A percentile compares a stretch with the other conserved stretches of the same genome.
Conservation (phyloP, 2,888 invertebrate genomes). For the Agrochola circellaris region DNA sequence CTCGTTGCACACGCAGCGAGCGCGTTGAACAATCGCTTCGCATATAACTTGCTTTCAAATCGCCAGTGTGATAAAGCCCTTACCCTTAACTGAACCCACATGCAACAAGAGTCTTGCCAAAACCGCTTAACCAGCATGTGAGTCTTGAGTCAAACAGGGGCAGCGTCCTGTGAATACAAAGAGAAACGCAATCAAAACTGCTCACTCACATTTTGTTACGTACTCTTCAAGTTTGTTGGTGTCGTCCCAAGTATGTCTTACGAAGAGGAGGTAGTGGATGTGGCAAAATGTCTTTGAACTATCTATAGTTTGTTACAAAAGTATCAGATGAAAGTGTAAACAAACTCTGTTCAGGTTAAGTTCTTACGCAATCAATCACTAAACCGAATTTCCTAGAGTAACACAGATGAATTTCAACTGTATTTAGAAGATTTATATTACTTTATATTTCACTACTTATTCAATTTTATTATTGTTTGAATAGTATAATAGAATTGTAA, state of each 20-base stretch:
- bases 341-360: not conserved
- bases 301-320: not conserved
- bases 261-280: conserved; percentile 36
- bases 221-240: conserved; percentile 57
- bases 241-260: conserved; percentile 46
- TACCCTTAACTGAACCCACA: no score
- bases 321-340: not conserved
- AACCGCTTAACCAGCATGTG: conserved; percentile 34
- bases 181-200: conserved; percentile 62
- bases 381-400: no score
- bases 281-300: conserved; percentile 4
- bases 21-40: no score
- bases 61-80: no score
- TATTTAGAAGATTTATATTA: no score
- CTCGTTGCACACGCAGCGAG: no score
- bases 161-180: conserved; percentile 51
- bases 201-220: conserved; percentile 64
- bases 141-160: conserved; percentile 15
- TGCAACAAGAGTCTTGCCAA: conserved; percentile 4
- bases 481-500: no score
- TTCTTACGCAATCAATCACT: not conserved
- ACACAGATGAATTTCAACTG: no score
- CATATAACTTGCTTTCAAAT: no score
- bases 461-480: no score
- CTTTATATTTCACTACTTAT: no score